Conservation (phyloP, 2,113 vertebrate species). For the Tamias sibiricus region DNA sequence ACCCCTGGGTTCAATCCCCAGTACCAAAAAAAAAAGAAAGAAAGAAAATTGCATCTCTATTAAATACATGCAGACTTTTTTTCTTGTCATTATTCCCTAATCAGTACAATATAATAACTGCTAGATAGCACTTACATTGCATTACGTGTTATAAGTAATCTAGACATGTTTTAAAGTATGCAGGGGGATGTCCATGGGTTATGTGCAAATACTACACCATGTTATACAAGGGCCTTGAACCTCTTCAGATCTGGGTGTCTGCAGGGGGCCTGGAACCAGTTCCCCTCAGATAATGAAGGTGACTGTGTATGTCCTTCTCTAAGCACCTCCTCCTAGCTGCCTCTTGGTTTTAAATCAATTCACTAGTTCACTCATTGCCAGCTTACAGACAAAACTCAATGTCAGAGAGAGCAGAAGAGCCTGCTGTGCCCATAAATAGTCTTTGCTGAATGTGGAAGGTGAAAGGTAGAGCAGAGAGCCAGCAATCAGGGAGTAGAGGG, state of each 20-base stretch:
- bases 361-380: neutral
- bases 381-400: neutral
- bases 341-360: constrained; percentile 4
- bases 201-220: neutral
- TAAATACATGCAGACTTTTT: neutral
- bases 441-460: neutral
- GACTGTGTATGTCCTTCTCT: neutral
- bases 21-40: too few relatives aligned
- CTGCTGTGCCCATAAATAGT: neutral
- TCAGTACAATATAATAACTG: neutral
- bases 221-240: neutral
- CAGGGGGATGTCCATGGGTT: neutral
- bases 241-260: neutral
- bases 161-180: neutral
- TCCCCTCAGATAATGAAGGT: neutral
- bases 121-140: neutral
- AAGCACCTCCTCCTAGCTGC: neutral
- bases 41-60: neutral
- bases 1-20: too few relatives aligned
- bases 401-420: neutral
- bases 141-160: neutral
- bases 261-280: neutral
- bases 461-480: neutral
- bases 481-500: too few relatives aligned
- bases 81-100: neutral